Evolutionary conservation across 2,113 vertebrate genomes (phyloP), one percentile per base, ranked within the genome.

Genomic region (Sinocyclocheilus rhinocerous): DNA sequence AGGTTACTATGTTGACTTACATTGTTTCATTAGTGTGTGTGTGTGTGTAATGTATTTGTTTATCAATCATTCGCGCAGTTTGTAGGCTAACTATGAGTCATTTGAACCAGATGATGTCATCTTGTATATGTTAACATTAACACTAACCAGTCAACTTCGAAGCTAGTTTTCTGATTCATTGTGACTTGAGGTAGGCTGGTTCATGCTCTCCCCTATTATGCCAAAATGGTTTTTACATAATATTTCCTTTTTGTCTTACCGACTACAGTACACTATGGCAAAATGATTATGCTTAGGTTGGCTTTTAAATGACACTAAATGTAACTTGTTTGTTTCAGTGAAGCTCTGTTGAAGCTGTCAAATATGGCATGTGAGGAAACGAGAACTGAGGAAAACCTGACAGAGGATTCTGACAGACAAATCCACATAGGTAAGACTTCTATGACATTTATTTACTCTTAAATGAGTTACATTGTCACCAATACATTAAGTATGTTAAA

Each of bases 351-450:
- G 10, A 65, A 55, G 57, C 42, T 59, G 67, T 82, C 48, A 85
- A 22, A 63, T 16, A 89, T 89, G 88, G 88, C 84, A 20, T 55
- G 20, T 39, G 9, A 67, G 52, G 84, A 83, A 57, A 84, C 45
- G 24, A 72, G 4, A 52, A 36, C 70, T 50, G n/a, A 22, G 29
- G 57, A 24, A 76, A 18, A 22, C 52, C 26, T 33, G 52, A 48
- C 76, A 26, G 65, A 48, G 11, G 76, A 84, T 20, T 63, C 61
- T 24, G 73, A 72, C 4, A 2, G 39, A 85, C 69, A 85, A 59
- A 50, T 39, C 15, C 24, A 67, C 50, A 18, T n/a, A 80, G 88
- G 88, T 89, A 83, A n/a, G 65, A 45, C 59, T n/a, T 45, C 4
- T 8, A 15, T 18, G n/a, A 61, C 24, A 59, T 24, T 8, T 42